These are phyloP conservation scores for Nyctalus aviator DNA, from an alignment of 2,797 vertebrate genomes.

Conservation along the genomic window DNA sequence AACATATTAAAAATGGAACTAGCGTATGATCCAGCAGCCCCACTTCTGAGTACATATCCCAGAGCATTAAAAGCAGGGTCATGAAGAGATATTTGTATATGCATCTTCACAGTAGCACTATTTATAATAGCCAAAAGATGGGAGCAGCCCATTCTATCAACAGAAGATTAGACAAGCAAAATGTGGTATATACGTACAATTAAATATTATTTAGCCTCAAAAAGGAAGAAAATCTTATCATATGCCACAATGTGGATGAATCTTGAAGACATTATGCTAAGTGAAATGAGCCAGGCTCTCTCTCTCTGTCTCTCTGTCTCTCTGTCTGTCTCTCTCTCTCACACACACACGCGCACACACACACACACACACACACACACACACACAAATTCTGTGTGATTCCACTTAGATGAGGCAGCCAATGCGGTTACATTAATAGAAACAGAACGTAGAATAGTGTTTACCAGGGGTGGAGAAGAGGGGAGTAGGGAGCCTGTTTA, in stretches of 20 bases:
- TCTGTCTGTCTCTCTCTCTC: too few species aligned
- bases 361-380: neutral
- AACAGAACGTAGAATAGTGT: neutral
- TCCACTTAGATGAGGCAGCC: neutral
- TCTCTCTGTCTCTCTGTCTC: neutral
- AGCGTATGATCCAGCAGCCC: neutral
- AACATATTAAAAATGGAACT: neutral
- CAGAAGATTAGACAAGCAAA: neutral
- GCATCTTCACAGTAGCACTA: neutral
- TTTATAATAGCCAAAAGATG: neutral
- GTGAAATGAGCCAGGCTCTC: neutral
- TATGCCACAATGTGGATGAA: neutral
- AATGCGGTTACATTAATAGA: neutral
- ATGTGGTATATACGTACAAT: neutral
- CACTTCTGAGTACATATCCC: neutral
- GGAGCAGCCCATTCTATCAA: neutral
- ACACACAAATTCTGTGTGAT: neutral
- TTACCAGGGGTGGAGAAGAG: neutral
- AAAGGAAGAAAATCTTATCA: neutral
- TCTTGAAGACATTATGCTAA: neutral
- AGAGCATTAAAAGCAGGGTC: neutral
- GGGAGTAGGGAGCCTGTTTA: neutral
- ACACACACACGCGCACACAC: neutral
- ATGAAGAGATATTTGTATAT: neutral
- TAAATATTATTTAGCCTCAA: neutral